Percentiles rank a stretch among this genome's conserved stretches.
phyloP scores from a whole-genome alignment of 2,797 vertebrate genomes.

The Botia almorhae region DNA sequence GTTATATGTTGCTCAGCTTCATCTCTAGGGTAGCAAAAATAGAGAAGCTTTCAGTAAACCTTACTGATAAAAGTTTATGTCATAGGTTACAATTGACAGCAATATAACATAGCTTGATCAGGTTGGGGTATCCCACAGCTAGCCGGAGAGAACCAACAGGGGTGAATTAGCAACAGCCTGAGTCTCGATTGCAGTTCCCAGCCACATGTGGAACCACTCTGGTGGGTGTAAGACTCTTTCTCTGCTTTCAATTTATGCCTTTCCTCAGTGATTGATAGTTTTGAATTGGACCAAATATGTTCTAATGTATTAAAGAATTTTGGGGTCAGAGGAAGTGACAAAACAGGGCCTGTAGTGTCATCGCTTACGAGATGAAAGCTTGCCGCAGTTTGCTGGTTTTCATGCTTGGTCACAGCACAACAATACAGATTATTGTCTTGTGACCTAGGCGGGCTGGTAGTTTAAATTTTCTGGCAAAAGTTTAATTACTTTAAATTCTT shows the following conservation, averaged over 20 bases:
- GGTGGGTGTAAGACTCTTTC: slow-evolving; percentile 27
- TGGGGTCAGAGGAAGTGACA: slow-evolving; percentile 53
- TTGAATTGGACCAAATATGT: slow-evolving; percentile 56
- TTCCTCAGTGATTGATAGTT: slow-evolving; percentile 56
- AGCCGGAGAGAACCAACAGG: slow-evolving; percentile 4
- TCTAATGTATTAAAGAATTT: slow-evolving; percentile 52
- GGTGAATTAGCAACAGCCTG: slow-evolving; percentile 42
- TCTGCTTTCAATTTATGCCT: slow-evolving; percentile 56
- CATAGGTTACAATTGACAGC: slow-evolving; percentile 34
- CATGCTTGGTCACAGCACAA: background rate
- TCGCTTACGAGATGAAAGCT: slow-evolving; percentile 20
- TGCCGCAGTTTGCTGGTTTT: background rate
- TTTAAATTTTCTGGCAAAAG: too few relatives aligned
- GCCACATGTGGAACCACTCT: slow-evolving; percentile 57
- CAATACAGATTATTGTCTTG: background rate
- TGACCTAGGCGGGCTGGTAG: background rate
- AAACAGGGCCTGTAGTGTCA: slow-evolving; percentile 24
- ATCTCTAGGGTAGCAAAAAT: background rate
- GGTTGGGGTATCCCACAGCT: slow-evolving; percentile 30
- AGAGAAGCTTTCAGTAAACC: slow-evolving; percentile 7
- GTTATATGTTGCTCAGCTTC: slow-evolving; percentile 11
- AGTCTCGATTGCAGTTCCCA: slow-evolving; percentile 24
- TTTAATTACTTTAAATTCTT: too few relatives aligned
- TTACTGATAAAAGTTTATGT: slow-evolving; percentile 39
- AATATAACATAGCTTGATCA: slow-evolving; percentile 20